These are phyloP conservation scores for Nerophis lumbriciformis DNA, from an alignment of 2,113 vertebrate species.

Conservation along the genomic window DNA sequence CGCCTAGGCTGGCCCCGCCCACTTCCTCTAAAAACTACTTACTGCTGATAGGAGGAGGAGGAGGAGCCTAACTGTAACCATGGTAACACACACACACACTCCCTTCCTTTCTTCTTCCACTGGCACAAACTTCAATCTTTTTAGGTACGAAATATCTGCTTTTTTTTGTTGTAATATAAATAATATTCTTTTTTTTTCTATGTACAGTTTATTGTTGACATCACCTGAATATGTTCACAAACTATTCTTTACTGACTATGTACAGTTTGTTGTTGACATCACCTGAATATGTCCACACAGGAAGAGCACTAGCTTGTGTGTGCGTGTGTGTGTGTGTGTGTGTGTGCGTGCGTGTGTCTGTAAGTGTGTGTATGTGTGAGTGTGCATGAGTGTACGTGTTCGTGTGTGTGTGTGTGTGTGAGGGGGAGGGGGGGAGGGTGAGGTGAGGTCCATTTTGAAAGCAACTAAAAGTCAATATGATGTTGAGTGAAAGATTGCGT, in stretches of 20 bases:
- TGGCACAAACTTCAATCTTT: slow-evolving; percentile 62
- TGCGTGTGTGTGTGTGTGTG: slow-evolving; percentile 22
- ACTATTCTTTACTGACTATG: too few species aligned
- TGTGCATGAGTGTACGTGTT: slow-evolving; percentile 25
- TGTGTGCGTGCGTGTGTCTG: slow-evolving; percentile 14
- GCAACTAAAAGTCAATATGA: background rate
- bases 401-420: slow-evolving; percentile 29
- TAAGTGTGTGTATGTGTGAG: slow-evolving; percentile 20
- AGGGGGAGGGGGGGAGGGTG: background rate
- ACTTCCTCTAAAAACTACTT: background rate
- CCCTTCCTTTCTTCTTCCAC: slow-evolving; percentile 57
- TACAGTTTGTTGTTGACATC: slow-evolving; percentile 3
- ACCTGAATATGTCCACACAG: too few species aligned
- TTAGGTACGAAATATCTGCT: slow-evolving; percentile 73
- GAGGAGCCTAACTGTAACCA: slow-evolving; percentile 47
- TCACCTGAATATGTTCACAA: too few species aligned
- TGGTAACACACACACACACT: slow-evolving; percentile 64
- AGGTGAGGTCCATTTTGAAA: background rate
- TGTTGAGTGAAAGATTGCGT: slow-evolving; percentile 70
- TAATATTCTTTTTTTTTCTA: slow-evolving; percentile 56
- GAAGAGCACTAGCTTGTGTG: slow-evolving; percentile 12
- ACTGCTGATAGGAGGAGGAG: slow-evolving; percentile 81
- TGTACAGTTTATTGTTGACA: slow-evolving; percentile 25
- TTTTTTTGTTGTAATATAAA: slow-evolving; percentile 59
- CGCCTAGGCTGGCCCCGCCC: slow-evolving; percentile 69